These are phyloP conservation scores for Nycticebus coucang DNA, from an alignment of 2,113 vertebrate species.

Conservation along the genomic window DNA sequence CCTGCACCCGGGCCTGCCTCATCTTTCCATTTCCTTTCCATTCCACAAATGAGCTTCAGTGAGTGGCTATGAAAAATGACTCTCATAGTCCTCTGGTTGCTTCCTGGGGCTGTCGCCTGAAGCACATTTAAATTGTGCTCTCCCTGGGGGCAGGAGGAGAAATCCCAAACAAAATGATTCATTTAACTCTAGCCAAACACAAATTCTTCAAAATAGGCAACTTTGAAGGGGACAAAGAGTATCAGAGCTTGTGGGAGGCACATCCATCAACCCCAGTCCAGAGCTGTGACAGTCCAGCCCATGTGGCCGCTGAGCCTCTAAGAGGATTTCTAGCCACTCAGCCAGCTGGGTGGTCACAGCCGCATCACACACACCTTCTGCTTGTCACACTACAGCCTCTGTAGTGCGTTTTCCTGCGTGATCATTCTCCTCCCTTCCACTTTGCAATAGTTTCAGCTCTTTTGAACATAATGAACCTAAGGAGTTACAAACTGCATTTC, in stretches of 20 bases:
- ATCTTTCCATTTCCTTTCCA: neutral
- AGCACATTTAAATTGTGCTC: neutral
- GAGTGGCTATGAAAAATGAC: conserved; percentile 34
- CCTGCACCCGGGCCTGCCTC: neutral
- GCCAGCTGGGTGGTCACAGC: rapidly evolving
- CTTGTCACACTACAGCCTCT: neutral
- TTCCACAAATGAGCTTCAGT: neutral
- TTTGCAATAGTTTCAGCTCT: neutral
- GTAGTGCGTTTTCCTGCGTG: neutral
- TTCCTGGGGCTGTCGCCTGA: neutral
- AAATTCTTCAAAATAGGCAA: conserved; percentile 28
- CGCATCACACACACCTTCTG: rapidly evolving
- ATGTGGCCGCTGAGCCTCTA: rapidly evolving
- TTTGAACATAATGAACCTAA: neutral
- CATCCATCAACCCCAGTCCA: neutral
- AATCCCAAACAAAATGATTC: conserved; percentile 8
- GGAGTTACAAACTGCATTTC: neutral
- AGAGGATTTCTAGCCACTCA: rapidly evolving
- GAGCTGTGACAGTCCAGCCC: rapidly evolving
- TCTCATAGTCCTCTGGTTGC: neutral
- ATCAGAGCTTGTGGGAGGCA: rapidly evolving
- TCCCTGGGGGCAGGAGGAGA: neutral
- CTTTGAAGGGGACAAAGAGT: neutral
- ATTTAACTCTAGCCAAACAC: conserved; percentile 44
- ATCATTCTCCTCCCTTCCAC: neutral